A percentile compares a stretch with the other conserved stretches of the same genome.
Conservation (phyloP, 2,113 vertebrate species). For the Saguinus imperator region DNA sequence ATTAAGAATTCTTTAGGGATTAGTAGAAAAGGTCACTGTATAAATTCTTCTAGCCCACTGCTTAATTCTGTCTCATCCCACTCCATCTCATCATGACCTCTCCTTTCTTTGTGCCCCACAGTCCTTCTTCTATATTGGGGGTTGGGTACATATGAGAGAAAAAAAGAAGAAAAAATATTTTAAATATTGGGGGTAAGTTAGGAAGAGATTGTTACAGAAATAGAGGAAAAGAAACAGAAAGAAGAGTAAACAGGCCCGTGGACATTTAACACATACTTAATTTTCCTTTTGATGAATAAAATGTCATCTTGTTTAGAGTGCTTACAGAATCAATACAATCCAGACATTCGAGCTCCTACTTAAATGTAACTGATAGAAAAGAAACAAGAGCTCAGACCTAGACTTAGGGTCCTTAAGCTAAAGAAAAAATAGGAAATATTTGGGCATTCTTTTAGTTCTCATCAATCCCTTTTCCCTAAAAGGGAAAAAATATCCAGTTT, state of each 20-base stretch:
- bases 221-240: neutral
- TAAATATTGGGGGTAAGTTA: neutral
- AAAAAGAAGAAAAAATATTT: constrained; percentile 27
- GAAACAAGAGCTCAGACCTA: neutral
- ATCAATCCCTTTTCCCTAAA: neutral
- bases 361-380: constrained; percentile 35
- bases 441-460: neutral
- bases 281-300: constrained; percentile 48
- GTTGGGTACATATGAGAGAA: neutral
- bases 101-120: neutral
- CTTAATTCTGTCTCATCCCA: neutral
- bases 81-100: neutral
- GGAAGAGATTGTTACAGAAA: neutral
- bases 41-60: constrained; percentile 2
- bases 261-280: neutral
- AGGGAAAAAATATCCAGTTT: constrained; percentile 24
- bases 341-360: neutral
- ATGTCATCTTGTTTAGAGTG: constrained; percentile 11
- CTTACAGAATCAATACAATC: neutral
- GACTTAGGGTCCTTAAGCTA: neutral
- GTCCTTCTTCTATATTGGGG: neutral
- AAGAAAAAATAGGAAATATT: neutral
- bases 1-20: constrained; percentile 31
- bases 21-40: neutral
- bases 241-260: constrained; percentile 1